Evolutionary conservation across 2,888 invertebrate species (phyloP).

Genomic region (Scaeva pyrastri): DNA sequence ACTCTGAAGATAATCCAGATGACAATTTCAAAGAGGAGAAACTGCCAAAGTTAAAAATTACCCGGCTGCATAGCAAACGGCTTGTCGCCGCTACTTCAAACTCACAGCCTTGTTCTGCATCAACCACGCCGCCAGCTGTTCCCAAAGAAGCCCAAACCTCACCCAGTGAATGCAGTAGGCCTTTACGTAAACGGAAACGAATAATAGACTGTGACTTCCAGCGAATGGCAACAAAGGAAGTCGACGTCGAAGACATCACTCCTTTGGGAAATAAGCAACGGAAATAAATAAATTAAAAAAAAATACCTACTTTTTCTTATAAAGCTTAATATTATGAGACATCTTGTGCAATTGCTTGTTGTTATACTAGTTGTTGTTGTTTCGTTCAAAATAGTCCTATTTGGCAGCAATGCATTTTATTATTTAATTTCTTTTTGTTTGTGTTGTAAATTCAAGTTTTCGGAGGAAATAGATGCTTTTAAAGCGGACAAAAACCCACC

Average conservation of each 20-base stretch:
- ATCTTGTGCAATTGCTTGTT: constrained; percentile 64
- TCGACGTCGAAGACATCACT: constrained; percentile 51
- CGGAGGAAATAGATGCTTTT: constrained; percentile 24
- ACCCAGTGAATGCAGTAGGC: constrained; percentile 85
- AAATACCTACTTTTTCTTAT: not conserved
- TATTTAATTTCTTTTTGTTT: constrained; percentile 14
- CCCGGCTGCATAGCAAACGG: constrained; percentile 85
- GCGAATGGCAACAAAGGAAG: constrained; percentile 77
- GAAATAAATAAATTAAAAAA: constrained; percentile 41
- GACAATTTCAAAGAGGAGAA: constrained; percentile 84
- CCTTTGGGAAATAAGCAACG: constrained; percentile 52
- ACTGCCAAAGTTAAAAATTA: constrained; percentile 87
- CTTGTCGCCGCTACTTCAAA: constrained; percentile 76
- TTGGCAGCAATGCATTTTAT: constrained; percentile 47
- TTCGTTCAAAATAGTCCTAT: constrained; percentile 12
- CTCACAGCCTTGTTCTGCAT: not conserved
- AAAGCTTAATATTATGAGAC: not conserved
- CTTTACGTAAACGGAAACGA: constrained; percentile 87
- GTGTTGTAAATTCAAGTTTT: constrained; percentile 22
- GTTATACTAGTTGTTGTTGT: constrained; percentile 36
- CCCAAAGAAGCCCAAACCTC: constrained; percentile 43
- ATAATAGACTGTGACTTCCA: constrained; percentile 85
- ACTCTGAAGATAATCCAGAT: constrained; percentile 25
- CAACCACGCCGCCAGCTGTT: constrained; percentile 13
- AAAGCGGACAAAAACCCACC: constrained; percentile 44